phyloP scores from a whole-genome alignment of 2,113 vertebrate genomes.

The Myiagra hebetior region DNA sequence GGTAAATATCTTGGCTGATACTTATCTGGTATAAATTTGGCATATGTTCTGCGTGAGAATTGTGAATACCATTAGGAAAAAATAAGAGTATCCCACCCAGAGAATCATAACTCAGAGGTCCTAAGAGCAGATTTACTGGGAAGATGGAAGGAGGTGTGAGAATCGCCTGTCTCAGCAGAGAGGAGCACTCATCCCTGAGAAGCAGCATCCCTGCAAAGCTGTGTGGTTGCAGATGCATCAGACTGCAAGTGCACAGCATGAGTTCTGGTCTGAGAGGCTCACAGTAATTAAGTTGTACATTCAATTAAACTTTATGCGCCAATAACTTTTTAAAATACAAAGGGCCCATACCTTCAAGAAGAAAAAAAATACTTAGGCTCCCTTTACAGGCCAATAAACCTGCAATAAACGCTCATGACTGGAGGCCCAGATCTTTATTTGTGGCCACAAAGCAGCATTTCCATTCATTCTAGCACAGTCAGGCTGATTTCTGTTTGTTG shows the following conservation, averaged over 20 bases:
- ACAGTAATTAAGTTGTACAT: background rate
- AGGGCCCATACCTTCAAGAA: background rate
- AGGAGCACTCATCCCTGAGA: background rate
- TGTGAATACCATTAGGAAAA: background rate
- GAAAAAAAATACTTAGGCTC: background rate
- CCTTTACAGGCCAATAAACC: conserved; percentile 12
- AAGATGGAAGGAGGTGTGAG: background rate
- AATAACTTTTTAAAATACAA: conserved; percentile 2
- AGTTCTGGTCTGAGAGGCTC: background rate
- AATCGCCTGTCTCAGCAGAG: background rate
- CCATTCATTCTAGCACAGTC: background rate
- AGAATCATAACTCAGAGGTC: background rate
- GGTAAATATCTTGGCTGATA: background rate
- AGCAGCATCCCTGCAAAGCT: background rate
- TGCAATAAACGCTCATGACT: background rate
- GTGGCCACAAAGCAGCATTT: background rate
- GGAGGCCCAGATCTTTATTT: background rate
- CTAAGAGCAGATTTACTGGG: background rate
- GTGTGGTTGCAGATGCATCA: background rate
- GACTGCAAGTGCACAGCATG: background rate
- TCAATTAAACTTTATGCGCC: conserved; percentile 14
- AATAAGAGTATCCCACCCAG: background rate
- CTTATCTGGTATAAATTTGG: background rate
- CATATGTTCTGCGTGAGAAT: background rate
- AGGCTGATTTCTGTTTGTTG: background rate